Base-by-base conservation (phyloP, 1,140 invertebrate species). In the Drosophila bocki region DNA sequence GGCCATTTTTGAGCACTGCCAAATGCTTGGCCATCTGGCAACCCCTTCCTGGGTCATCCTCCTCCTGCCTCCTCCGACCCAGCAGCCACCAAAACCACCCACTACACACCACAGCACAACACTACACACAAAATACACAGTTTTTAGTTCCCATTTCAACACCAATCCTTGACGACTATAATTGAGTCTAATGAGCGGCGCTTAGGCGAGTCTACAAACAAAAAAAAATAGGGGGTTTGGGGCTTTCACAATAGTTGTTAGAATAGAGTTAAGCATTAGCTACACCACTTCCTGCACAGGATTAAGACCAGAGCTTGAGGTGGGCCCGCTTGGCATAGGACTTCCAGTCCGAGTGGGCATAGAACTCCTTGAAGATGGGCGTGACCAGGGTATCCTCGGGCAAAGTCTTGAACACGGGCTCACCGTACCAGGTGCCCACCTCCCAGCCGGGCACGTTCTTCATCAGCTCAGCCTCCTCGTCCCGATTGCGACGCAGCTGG, bases 391-490 rank as follows among this genome's bases (percentile, higher is more conserved):
- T 93, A 71, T 95, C 94, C 39, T 93, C 80, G 13, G 94, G 94
- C 35, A 94, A 56, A 8, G 93, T 93, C 90, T 96, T 95, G 93
- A 95, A 98, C 37, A 98, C 93, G 48, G 96, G 96, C 91, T 97
- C 96, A 11, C 97, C 97, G 79, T 96, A 98, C 83, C 95, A 96
- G 7, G 97, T 98, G 15, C 98, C 98, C 26, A 97, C 96, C 93
- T 96, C 95, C 98, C 98, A 99, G 81, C 96, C 97, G 64, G 96
- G 95, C 5, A 97, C 96, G 93, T 98, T 95, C 65, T 95, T 95
- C 98, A 98, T 99, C 11, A 99, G 93, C 67, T 97, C 95, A 45
- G 94, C 94, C 93, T 99, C 98, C 62, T 96, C 96, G 56, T 98
- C 97, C 17, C 97, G 94, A 93, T 98, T 98, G 50, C 94, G 94